Percentiles rank a stretch among this genome's conserved stretches.
Evolutionary conservation across 2,888 invertebrate species (phyloP).

Genomic region (Nycteola revayana): DNA sequence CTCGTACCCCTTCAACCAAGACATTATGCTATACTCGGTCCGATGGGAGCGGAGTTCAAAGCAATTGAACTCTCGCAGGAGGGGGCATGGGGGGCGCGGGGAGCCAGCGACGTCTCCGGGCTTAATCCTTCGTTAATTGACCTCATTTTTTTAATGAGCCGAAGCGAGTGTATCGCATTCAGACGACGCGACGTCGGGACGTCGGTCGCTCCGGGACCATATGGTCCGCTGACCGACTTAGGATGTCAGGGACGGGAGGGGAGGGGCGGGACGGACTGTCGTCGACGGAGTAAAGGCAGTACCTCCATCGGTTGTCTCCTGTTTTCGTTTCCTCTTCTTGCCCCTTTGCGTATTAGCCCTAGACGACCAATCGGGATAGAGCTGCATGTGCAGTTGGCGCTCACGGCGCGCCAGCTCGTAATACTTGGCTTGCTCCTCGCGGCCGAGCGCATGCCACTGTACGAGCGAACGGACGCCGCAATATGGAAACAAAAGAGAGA

Average conservation of each 20-base stretch:
- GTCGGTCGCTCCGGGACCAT: constrained; percentile 51
- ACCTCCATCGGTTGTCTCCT: constrained; percentile 98
- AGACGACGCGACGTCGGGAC: constrained; percentile 46
- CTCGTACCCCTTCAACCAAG: constrained; percentile 78
- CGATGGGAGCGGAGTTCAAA: constrained; percentile 57
- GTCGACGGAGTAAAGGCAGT: constrained; percentile 83
- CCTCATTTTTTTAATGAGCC: constrained; percentile 70
- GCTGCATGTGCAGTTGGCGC: constrained; percentile 99
- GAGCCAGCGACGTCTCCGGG: constrained; percentile 65
- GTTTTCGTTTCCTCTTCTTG: constrained; percentile 99
- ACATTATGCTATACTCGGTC: constrained; percentile 71
- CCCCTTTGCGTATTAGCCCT: constrained; percentile 99
- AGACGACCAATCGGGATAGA: constrained; percentile 99
- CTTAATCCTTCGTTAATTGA: constrained; percentile 75
- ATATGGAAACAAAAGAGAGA: constrained; percentile 82
- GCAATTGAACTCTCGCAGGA: constrained; percentile 65
- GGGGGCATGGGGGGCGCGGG: constrained; percentile 37
- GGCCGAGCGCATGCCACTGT: constrained; percentile 99
- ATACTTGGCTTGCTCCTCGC: constrained; percentile 99
- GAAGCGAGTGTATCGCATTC: constrained; percentile 41
- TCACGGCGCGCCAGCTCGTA: constrained; percentile 99
- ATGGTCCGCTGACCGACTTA: constrained; percentile 31
- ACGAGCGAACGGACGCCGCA: constrained; percentile 59
- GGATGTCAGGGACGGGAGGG: constrained; percentile 20
- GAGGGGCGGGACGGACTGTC: constrained; percentile 28